These are phyloP conservation scores for Drosophila pachea DNA, from an alignment of 1,140 invertebrate genomes.

Conservation along the genomic window DNA sequence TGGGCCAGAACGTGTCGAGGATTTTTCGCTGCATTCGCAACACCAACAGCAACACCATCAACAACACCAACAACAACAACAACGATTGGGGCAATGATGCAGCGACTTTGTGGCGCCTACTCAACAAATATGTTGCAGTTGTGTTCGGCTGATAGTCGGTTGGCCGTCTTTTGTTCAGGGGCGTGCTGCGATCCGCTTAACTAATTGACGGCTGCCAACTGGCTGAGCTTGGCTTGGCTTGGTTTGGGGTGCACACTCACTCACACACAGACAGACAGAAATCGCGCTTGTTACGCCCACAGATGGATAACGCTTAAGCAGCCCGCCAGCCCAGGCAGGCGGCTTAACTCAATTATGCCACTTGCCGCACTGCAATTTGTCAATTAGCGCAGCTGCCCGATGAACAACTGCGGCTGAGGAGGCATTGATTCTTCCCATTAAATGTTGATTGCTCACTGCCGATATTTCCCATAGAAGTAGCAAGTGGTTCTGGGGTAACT, in stretches of 20 bases:
- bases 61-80: conserved; percentile 11
- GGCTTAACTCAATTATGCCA: conserved; percentile 67
- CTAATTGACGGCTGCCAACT: conserved; percentile 72
- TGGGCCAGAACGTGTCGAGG: conserved; percentile 71
- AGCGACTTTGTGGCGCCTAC: conserved; percentile 67
- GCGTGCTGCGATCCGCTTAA: conserved; percentile 63
- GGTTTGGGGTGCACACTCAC: conserved; percentile 19
- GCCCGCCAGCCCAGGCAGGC: conserved; percentile 7
- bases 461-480: background rate
- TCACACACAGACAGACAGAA: background rate
- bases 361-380: conserved; percentile 67
- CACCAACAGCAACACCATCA: conserved; percentile 20
- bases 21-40: conserved; percentile 58
- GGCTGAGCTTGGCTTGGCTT: conserved; percentile 11
- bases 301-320: conserved; percentile 39
- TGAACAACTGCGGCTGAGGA: background rate
- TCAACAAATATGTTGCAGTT: conserved; percentile 39
- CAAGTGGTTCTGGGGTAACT: background rate
- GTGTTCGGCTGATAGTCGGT: conserved; percentile 16
- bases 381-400: conserved; percentile 52
- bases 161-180: conserved; percentile 19
- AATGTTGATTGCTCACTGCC: conserved; percentile 19
- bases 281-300: conserved; percentile 29
- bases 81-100: conserved; percentile 52
- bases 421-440: conserved; percentile 22